A percentile compares a stretch with the other conserved stretches of the same genome.
Evolutionary conservation across 2,113 vertebrate genomes (phyloP).

Genomic region (Platanista minor): DNA sequence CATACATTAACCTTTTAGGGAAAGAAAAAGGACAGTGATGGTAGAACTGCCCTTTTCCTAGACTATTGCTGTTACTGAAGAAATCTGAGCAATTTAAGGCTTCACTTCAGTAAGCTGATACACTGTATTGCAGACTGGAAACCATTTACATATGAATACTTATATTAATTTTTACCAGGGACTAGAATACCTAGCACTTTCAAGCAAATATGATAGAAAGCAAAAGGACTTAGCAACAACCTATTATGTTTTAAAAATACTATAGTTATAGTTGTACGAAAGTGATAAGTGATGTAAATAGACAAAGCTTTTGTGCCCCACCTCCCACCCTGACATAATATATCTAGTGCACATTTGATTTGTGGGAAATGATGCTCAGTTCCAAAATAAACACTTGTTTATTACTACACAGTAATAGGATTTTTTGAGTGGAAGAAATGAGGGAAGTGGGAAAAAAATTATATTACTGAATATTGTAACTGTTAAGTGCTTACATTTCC

Average conservation of each 20-base stretch:
- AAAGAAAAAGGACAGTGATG: not conserved
- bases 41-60: not conserved
- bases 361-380: slow-evolving; percentile 7
- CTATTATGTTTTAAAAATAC: not conserved
- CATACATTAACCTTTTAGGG: not conserved
- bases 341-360: slow-evolving; percentile 10
- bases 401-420: slow-evolving; percentile 4
- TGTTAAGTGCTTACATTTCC: slow-evolving; percentile 71
- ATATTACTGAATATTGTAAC: slow-evolving; percentile 64
- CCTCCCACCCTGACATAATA: not conserved
- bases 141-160: not conserved
- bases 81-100: not conserved
- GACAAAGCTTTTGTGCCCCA: slow-evolving; percentile 1
- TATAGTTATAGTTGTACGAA: not conserved
- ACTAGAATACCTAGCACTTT: not conserved
- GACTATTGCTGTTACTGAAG: not conserved
- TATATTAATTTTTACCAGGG: not conserved
- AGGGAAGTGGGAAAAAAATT: slow-evolving; percentile 59
- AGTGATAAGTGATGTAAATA: slow-evolving; percentile 30
- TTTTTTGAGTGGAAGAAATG: slow-evolving; percentile 56
- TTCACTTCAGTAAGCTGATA: not conserved
- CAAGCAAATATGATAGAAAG: slow-evolving; percentile 10
- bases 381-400: slow-evolving; percentile 19
- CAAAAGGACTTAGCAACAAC: not conserved
- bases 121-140: not conserved